Base-by-base conservation (phyloP, 1,140 invertebrate genomes). In the Drosophila equinoxialis region DNA sequence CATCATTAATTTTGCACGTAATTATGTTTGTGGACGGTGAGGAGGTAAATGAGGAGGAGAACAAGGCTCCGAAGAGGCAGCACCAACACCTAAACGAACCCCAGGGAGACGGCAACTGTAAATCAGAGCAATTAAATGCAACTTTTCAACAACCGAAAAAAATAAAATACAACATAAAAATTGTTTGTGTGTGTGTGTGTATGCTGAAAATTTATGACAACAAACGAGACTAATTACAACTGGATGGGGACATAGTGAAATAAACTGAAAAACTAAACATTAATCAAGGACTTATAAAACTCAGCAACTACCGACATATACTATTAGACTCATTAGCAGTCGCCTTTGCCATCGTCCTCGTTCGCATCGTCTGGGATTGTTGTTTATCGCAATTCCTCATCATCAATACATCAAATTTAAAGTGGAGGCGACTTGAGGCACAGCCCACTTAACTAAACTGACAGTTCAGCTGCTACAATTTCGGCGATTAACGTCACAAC, bases 381-480 rank as follows among this genome's bases (percentile, higher is more conserved):
- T 81, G 77, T 77, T 74, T 67, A 77, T 81, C 60, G 65, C 57
- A 65, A 74, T 79, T 83, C 17, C 45, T 83, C 67, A 77, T 70
- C 70, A 77, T 57, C 70, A 64, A 84, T 87, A 71, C 77, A 86
- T 86, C 83, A 86, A 66, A 66, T 60, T 61, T 41, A 55, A 71
- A 81, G 75, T 65, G 67, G 54, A 59, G 23, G 72, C 45, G 33
- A 67, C 17, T 75, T 80, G 79, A 81, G 79, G 78, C 74, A 77
- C 79, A 78, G 69, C 71, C 80, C 84, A 85, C 76, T 91, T 84
- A 86, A 82, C 74, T 75, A 74, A 89, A 91, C 71, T 86, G 86
- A 85, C 81, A 82, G 79, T 73, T 81, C 89, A 91, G 89, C 89
- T 91, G 89, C 90, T 82, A 73, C 89, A 89, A 91, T 91, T 91